These are phyloP conservation scores for Melipona quadrifasciata DNA, from an alignment of 1,140 invertebrate genomes.

Conservation along the genomic window DNA sequence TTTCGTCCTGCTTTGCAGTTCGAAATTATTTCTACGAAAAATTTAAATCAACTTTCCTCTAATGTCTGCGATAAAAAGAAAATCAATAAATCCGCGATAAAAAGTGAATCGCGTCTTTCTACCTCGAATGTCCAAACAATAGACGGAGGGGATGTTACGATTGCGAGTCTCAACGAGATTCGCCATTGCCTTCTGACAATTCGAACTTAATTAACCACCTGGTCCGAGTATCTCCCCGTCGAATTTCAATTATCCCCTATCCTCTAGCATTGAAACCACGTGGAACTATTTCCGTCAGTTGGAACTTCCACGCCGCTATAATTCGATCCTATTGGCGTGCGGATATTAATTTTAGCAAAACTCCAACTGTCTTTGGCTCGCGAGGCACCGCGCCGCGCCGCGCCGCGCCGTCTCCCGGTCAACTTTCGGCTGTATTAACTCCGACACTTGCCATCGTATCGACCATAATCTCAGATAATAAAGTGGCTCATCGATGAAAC, in stretches of 20 bases:
- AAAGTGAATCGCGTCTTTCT: neutral
- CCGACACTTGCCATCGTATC: slow-evolving; percentile 4
- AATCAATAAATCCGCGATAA: too few relatives aligned
- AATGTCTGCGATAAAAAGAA: too few relatives aligned
- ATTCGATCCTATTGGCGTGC: slow-evolving; percentile 23
- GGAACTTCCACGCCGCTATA: slow-evolving; percentile 24
- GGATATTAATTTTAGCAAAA: slow-evolving; percentile 39
- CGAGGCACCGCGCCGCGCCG: neutral
- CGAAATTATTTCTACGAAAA: too few relatives aligned
- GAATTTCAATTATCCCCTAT: slow-evolving; percentile 32
- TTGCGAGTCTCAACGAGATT: neutral
- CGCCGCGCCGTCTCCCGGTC: neutral
- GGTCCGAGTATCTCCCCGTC: neutral
- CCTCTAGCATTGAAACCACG: slow-evolving; percentile 32
- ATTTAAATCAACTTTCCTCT: too few relatives aligned
- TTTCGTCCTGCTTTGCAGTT: too few relatives aligned
- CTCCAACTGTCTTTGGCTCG: neutral
- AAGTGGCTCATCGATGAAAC: neutral
- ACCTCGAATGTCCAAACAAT: neutral
- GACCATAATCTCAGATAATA: neutral
- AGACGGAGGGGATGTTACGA: neutral
- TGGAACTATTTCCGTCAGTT: slow-evolving; percentile 39
- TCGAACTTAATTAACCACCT: slow-evolving; percentile 36
- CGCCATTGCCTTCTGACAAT: neutral
- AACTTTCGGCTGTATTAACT: neutral